Base-by-base conservation (phyloP, 2,888 invertebrate species). In the Yponomeuta sedellus region DNA sequence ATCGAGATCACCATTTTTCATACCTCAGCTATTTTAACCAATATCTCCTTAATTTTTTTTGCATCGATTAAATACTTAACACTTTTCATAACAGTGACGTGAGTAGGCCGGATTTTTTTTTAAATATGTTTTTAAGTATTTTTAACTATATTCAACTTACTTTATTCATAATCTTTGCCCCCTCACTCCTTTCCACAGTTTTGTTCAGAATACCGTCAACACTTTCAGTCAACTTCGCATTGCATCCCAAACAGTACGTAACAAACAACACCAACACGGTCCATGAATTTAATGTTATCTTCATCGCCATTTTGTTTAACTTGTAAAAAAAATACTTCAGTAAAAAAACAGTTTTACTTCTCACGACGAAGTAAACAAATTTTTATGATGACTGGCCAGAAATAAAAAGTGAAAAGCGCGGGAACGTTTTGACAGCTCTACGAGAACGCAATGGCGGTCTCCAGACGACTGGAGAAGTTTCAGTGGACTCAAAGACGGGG, bases 401-500 rank as follows among this genome's bases (percentile, higher is more conserved):
- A 52, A 44, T n/a, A 52, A 57, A 34, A 16, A 0, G 34, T 34
- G 6, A 70, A 73, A 75, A 69, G 70, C 75, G 78, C 78, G 79
- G 75, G 75, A 76, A 73, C 69, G 68, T 69, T 72, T 74, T 74
- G 71, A 52, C 44, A 52, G 44, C 16, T 52, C 44, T 16, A 52
- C 44, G 44, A 16, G 44, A 16, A 16, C 44, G 68, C 75, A 65
- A 66, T 74, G 75, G 74, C 75, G 44, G 75, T 68, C 71, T 82
- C 81, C 79, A 82, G 82, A 67, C 72, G 70, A 82, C 83, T 83
- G 83, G 82, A 83, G 73, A 71, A 71, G 34, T 34, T 0, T 70
- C 58, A 63, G 64, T 74, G 82, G 82, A 81, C 81, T 77, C 79
- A 77, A 78, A 79, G 82, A 77, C 83, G 77, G 76, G n/a, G 12